These are phyloP conservation scores for Dolichomitus sp. DNA, from an alignment of 2,888 invertebrate genomes.

Conservation along the genomic window DNA sequence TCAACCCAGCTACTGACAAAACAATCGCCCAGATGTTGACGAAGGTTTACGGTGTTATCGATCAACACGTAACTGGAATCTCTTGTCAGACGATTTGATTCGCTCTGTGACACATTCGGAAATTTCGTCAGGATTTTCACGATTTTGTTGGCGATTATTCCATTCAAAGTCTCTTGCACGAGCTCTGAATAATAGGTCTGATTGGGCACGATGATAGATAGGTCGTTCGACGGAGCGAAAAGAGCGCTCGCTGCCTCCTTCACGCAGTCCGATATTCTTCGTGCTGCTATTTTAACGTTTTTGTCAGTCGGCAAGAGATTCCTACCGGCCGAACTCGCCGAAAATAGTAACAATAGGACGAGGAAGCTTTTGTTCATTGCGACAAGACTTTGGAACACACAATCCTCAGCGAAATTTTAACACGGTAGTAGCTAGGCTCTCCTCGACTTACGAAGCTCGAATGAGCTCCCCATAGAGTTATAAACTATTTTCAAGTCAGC, in stretches of 20 bases:
- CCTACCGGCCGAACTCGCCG: neutral
- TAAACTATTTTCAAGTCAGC: too few relatives aligned
- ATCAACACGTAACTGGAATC: conserved; percentile 18
- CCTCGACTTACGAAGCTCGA: neutral
- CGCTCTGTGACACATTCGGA: neutral
- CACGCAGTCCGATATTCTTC: neutral
- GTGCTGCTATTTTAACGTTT: neutral
- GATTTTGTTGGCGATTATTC: neutral
- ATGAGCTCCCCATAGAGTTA: neutral
- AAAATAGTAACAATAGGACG: too few relatives aligned
- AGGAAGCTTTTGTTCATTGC: neutral
- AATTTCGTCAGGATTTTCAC: neutral
- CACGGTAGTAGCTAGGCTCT: neutral
- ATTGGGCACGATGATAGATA: conserved; percentile 6
- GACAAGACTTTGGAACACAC: too few relatives aligned
- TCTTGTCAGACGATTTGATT: neutral
- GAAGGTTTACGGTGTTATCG: neutral
- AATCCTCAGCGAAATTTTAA: too few relatives aligned
- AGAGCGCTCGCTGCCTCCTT: neutral
- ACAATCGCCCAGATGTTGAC: neutral
- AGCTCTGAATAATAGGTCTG: neutral
- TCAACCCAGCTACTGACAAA: conserved; percentile 6
- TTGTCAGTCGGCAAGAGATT: neutral
- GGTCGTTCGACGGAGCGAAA: neutral
- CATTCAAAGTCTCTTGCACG: neutral